Evolutionary conservation across 2,113 vertebrate species (phyloP).

Genomic region (Rousettus leschenaultii): DNA sequence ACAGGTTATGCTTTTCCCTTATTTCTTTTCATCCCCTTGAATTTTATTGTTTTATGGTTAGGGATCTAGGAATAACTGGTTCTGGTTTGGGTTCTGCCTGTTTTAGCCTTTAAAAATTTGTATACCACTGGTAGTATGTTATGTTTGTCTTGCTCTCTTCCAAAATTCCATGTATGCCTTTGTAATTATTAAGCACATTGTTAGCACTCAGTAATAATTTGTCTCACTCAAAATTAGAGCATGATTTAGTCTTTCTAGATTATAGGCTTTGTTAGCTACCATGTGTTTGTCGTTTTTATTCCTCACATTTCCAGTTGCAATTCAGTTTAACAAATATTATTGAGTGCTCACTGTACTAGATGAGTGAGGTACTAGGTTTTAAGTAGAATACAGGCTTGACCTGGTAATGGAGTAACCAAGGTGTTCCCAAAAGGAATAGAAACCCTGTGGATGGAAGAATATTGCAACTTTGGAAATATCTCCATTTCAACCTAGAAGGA

Average conservation of each 20-base stretch:
- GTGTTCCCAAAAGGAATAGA: neutral
- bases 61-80: conserved; percentile 36
- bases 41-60: conserved; percentile 43
- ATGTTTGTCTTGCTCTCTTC: neutral
- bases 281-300: conserved; percentile 27
- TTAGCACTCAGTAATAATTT: conserved; percentile 50
- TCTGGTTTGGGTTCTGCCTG: conserved; percentile 23
- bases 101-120: conserved; percentile 42
- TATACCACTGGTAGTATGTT: neutral
- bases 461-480: neutral
- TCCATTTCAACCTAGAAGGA: neutral
- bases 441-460: neutral
- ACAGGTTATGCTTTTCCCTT: neutral
- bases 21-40: neutral
- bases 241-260: conserved; percentile 14
- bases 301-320: neutral
- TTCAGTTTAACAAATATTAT: conserved; percentile 31
- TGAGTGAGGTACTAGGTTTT: conserved; percentile 16
- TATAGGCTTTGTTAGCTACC: conserved; percentile 38
- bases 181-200: conserved; percentile 25
- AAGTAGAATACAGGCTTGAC: neutral
- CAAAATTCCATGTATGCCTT: conserved; percentile 32
- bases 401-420: conserved; percentile 30
- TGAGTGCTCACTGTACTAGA: neutral
- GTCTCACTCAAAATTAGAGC: conserved; percentile 42